These are phyloP conservation scores for Suncus etruscus DNA, from an alignment of 2,113 vertebrate genomes.

Conservation along the genomic window DNA sequence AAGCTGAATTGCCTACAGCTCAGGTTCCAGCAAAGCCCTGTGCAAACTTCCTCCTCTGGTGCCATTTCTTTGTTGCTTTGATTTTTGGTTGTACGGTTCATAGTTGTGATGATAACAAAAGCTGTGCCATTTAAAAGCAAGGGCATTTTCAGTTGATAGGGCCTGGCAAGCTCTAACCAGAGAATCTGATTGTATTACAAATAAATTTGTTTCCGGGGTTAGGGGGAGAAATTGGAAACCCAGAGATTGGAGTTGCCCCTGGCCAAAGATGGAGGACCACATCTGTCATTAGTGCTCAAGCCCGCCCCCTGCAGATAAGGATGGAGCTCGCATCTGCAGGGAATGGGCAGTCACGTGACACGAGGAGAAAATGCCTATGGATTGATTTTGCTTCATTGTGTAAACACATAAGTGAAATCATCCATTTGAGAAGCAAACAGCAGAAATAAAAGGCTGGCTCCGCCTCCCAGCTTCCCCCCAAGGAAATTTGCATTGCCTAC, in stretches of 20 bases:
- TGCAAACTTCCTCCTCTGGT: not conserved
- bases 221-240: conserved; percentile 25
- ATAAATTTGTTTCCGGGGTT: conserved; percentile 39
- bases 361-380: conserved; percentile 39
- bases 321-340: conserved; percentile 56
- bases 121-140: conserved; percentile 71
- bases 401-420: conserved; percentile 82
- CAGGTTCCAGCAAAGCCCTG: not conserved
- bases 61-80: conserved; percentile 44
- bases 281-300: conserved; percentile 35
- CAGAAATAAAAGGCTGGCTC: conserved; percentile 15
- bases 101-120: conserved; percentile 26
- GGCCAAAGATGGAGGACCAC: not conserved
- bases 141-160: conserved; percentile 9
- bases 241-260: conserved; percentile 28
- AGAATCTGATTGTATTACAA: conserved; percentile 50
- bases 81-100: conserved; percentile 36
- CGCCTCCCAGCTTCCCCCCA: not conserved
- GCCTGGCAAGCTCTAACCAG: not conserved
- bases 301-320: conserved; percentile 61
- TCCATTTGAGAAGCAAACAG: conserved; percentile 71
- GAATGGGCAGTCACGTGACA: conserved; percentile 40
- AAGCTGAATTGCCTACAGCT: not conserved
- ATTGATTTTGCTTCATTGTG: conserved; percentile 79
- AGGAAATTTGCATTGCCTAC: conserved; percentile 28